Base-by-base conservation (phyloP, 2,888 invertebrate species). In the Temnothorax unifasciatus region DNA sequence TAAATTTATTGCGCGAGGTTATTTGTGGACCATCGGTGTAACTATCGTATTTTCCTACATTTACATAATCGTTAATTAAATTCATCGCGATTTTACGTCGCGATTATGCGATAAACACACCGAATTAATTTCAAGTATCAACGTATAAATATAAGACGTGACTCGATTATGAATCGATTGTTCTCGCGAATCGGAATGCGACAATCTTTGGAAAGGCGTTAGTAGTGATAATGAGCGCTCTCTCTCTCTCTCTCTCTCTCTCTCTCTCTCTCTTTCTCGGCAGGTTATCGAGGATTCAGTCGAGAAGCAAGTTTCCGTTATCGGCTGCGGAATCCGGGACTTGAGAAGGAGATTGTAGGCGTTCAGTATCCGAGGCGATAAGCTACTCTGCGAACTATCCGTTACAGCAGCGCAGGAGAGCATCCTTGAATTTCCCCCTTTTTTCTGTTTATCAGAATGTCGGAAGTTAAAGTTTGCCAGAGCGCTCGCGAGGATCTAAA, bases 301-400 rank as follows among this genome's bases (percentile, higher is more conserved):
- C 59, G 73, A 18, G 79, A 47, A 73, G 38, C 73, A 73, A 79
- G 79, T 81, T 79, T 81, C 47, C 79, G 79, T 73, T 73, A 73
- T 81, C 59, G 59, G 38, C 54, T 77, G 59, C 47, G 59, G 59
- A 81, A 81, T 81, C 79, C 59, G 38, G 73, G 74, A 81, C 38
- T 59, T 41, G 57, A 79, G 57, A 13, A 59, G 79, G 59, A 81
- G 73, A 81, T 81, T 73, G 73, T 59, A 54, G 79, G 74, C 38
- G 44, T 73, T 59, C 25, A 18, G 79, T 59, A 79, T 79, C 59
- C 73, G 57, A 79, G 57, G 79, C 73, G 73, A 81, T 81, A 73
- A 81, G 59, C 59, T 59, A 59, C 59, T 2, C 47, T 34, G 59
- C 11, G n/a, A 79, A 73, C 79, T 79, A 71, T 81, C 57, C 59